Evolutionary conservation across 1,140 invertebrate species (phyloP), one percentile per base, ranked within the genome.

Genomic region (Phenacoccus solenopsis): DNA sequence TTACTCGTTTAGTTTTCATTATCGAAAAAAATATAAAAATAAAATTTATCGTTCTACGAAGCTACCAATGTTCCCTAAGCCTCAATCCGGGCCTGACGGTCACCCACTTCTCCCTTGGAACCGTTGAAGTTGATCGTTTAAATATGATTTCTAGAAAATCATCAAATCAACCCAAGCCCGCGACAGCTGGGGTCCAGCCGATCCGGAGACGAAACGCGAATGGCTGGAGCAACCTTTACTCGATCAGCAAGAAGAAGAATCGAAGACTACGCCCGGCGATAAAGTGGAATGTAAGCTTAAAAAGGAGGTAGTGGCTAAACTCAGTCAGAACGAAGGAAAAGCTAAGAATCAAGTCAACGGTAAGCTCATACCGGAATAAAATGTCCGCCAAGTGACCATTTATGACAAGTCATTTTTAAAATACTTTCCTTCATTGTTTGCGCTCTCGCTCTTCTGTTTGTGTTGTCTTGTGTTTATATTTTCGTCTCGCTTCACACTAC

Each of bases 111-210:
- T n/a, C n/a, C n/a, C n/a, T n/a, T n/a, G n/a, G n/a, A n/a, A n/a
- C n/a, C n/a, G n/a, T n/a, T n/a, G n/a, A n/a, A n/a, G n/a, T n/a
- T n/a, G n/a, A n/a, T n/a, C n/a, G n/a, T n/a, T n/a, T n/a, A n/a
- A n/a, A n/a, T n/a, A n/a, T n/a, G n/a, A n/a, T n/a, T 75, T 74
- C 7, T 72, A 80, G 78, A 79, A 80, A 76, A 73, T 80, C 20
- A 69, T 64, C 16, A 70, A 74, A 35, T 71, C 79, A 20, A 57
- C 76, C 24, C 71, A 70, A 25, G 76, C 80, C 21, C 76, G 75
- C 1, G 72, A 72, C 0, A 75, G 78, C 25, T 81, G 80, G 80
- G 80, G 80, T 16, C 80, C 80, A 0, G 74, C 76, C 21, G 78
- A 79, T 21, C 73, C 72, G 0, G 70, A 69, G 28, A 68, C 69